Evolutionary conservation across 2,113 vertebrate genomes (phyloP).

Genomic region (Daboia siamensis): DNA sequence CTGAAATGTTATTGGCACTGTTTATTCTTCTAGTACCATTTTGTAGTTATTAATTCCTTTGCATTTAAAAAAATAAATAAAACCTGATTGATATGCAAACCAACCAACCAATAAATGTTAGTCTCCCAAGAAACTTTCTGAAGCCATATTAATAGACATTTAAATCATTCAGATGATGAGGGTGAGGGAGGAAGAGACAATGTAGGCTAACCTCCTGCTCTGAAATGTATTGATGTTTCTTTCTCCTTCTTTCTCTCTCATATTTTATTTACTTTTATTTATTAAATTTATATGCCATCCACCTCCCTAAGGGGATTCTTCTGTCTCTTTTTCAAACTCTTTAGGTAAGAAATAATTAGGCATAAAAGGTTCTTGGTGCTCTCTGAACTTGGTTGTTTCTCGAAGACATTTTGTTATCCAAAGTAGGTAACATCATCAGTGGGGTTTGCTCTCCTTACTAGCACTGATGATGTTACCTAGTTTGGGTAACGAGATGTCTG

Average conservation of each 20-base stretch:
- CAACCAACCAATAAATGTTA: not conserved
- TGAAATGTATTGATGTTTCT: conserved; percentile 42
- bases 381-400: not conserved
- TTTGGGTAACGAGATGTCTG: not conserved
- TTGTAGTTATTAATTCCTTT: not conserved
- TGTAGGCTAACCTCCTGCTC: not conserved
- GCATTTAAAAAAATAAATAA: not conserved
- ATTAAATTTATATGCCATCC: not conserved
- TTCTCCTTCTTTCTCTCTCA: conserved; percentile 11
- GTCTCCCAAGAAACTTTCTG: not conserved
- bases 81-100: not conserved
- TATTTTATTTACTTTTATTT: not conserved
- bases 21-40: not conserved
- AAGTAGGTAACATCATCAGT: not conserved
- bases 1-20: not conserved
- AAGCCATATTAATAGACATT: not conserved
- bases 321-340: not conserved
- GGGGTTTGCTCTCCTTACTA: not conserved
- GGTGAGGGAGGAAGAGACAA: not conserved
- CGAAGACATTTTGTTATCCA: too few relatives aligned
- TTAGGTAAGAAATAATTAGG: not conserved
- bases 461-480: not conserved
- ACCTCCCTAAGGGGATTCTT: not conserved
- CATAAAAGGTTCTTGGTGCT: not conserved
- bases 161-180: not conserved